phyloP scores from a whole-genome alignment of 2,113 vertebrate genomes.

The Lynx canadensis region DNA sequence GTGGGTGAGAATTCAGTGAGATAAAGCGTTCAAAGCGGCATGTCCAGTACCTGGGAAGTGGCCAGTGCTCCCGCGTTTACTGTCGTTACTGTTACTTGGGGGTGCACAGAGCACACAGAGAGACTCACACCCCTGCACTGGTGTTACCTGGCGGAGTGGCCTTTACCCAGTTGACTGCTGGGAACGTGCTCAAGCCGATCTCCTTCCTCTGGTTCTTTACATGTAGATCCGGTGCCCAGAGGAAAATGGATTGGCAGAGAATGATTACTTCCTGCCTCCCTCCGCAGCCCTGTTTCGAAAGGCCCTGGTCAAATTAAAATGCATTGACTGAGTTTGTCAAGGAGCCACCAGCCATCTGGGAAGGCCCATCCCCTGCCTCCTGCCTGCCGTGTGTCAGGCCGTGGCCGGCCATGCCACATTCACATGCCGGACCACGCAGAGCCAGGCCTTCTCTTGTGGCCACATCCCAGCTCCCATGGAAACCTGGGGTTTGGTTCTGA shows the following conservation, averaged over 20 bases:
- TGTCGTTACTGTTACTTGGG: background rate
- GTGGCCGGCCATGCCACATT: background rate
- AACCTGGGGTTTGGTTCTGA: conserved; percentile 50
- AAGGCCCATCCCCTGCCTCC: background rate
- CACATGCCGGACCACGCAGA: background rate
- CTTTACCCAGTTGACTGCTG: background rate
- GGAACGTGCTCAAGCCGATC: background rate
- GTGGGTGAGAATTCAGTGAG: background rate
- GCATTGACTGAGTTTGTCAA: background rate
- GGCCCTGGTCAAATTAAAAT: conserved; percentile 38
- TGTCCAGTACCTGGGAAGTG: background rate
- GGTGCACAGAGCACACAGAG: background rate
- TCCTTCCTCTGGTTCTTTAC: background rate
- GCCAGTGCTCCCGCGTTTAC: background rate
- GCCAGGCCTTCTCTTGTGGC: background rate
- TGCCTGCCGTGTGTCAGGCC: background rate
- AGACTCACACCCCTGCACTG: background rate
- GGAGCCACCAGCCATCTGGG: background rate
- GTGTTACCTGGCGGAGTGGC: background rate
- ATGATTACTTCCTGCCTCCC: conserved; percentile 34
- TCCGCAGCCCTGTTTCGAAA: background rate
- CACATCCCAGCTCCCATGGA: background rate
- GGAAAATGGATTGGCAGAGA: conserved; percentile 40
- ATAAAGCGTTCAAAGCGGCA: background rate
- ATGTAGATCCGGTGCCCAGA: background rate